phyloP scores from a whole-genome alignment of 2,113 vertebrate species.

The Lontra canadensis region DNA sequence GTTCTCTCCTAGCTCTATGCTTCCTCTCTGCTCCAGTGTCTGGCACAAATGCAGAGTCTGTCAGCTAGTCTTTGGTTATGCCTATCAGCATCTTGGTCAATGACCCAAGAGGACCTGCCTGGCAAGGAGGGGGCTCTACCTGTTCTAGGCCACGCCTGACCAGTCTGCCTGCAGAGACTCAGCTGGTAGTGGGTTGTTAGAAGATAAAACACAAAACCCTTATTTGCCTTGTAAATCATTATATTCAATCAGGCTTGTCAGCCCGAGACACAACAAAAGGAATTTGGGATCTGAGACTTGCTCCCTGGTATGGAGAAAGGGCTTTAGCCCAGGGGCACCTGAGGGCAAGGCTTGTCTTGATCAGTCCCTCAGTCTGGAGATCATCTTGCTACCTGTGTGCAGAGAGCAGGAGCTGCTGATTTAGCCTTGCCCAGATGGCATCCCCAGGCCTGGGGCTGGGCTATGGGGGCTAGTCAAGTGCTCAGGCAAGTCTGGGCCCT shows the following conservation, averaged over 20 bases:
- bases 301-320: neutral
- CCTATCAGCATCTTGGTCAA: neutral
- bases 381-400: neutral
- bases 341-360: neutral
- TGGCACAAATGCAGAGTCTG: neutral
- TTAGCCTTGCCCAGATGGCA: neutral
- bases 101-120: neutral
- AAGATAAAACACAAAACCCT: constrained; percentile 2
- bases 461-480: neutral
- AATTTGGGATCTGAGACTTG: neutral
- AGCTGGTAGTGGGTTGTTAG: neutral
- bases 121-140: neutral
- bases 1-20: neutral
- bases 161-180: neutral
- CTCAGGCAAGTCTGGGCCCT: neutral
- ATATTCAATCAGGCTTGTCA: neutral
- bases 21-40: neutral
- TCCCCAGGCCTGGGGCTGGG: neutral
- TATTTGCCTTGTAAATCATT: constrained; percentile 66
- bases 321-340: neutral
- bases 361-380: neutral
- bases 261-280: neutral
- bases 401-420: neutral
- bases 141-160: neutral
- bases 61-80: neutral